Conservation (phyloP, 2,888 invertebrate species). For the Parnassius apollo region DNA sequence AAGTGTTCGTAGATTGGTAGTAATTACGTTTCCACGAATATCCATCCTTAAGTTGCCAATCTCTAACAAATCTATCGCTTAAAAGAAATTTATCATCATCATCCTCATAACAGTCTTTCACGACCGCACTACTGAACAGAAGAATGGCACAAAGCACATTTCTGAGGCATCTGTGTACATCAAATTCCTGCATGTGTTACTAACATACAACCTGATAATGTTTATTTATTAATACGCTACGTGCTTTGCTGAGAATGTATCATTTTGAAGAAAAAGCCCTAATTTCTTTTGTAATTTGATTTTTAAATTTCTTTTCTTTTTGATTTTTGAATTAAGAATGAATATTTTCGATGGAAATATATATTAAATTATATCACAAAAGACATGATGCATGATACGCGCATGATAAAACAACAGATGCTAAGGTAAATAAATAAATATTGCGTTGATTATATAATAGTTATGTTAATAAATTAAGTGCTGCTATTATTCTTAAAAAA, state of each 20-base stretch:
- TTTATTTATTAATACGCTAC: constrained; percentile 8
- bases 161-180: too few relatives aligned
- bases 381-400: neutral
- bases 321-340: constrained; percentile 1
- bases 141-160: too few relatives aligned
- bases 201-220: too few relatives aligned
- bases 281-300: constrained; percentile 25
- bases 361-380: neutral
- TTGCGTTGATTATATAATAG: too few relatives aligned
- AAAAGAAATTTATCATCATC: constrained; percentile 2
- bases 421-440: neutral
- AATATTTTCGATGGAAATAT: neutral
- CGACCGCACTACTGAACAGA: too few relatives aligned
- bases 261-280: constrained; percentile 15
- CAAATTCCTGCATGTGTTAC: too few relatives aligned
- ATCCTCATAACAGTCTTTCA: too few relatives aligned
- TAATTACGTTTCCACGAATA: constrained; percentile 56
- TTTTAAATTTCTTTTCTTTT: constrained; percentile 15
- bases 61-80: neutral
- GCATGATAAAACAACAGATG: neutral
- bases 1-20: constrained; percentile 40
- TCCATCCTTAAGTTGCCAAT: constrained; percentile 37
- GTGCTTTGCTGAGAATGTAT: constrained; percentile 10
- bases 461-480: too few relatives aligned
- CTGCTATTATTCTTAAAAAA: too few relatives aligned